phyloP scores from a whole-genome alignment of 2,888 invertebrate genomes.

The Drosophila nigricruria region DNA sequence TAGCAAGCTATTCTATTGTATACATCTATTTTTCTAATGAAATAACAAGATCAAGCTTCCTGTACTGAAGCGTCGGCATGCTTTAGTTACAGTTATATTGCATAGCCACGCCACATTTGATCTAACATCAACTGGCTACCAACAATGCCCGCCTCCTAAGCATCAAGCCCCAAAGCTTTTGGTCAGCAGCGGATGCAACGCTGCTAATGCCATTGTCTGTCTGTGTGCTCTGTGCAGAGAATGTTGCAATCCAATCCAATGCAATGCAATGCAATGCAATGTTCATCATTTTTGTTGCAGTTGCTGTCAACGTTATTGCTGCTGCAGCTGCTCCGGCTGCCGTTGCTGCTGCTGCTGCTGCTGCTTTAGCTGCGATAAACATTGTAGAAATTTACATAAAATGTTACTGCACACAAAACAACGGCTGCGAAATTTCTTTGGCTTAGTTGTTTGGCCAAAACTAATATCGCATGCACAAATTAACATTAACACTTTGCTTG shows the following conservation, averaged over 20 bases:
- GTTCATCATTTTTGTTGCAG: constrained; percentile 19
- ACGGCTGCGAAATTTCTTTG: constrained; percentile 68
- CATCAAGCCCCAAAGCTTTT: constrained; percentile 41
- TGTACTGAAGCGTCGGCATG: constrained; percentile 34
- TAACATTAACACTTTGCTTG: constrained; percentile 76
- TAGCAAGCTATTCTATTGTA: neutral
- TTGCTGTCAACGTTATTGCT: constrained; percentile 29
- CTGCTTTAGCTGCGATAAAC: constrained; percentile 44
- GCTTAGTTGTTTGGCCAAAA: constrained; percentile 55
- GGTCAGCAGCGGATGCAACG: constrained; percentile 28
- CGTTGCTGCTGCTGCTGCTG: constrained; percentile 8
- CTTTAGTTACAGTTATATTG: constrained; percentile 57
- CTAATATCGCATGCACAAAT: constrained; percentile 68
- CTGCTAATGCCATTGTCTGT: constrained; percentile 33
- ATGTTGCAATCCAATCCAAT: constrained; percentile 33
- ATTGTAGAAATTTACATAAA: constrained; percentile 51
- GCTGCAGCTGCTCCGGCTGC: constrained; percentile 11
- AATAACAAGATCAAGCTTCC: constrained; percentile 46
- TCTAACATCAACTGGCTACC: constrained; percentile 58
- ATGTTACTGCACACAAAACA: constrained; percentile 54
- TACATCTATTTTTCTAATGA: neutral
- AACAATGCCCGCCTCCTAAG: constrained; percentile 37
- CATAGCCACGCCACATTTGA: constrained; percentile 41
- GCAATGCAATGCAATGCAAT: constrained; percentile 14
- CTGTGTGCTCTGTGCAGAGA: constrained; percentile 33